Percentiles rank a stretch among this genome's conserved stretches.
Conservation (phyloP, 2,113 vertebrate species). For the Gallinago paraguaiae region DNA sequence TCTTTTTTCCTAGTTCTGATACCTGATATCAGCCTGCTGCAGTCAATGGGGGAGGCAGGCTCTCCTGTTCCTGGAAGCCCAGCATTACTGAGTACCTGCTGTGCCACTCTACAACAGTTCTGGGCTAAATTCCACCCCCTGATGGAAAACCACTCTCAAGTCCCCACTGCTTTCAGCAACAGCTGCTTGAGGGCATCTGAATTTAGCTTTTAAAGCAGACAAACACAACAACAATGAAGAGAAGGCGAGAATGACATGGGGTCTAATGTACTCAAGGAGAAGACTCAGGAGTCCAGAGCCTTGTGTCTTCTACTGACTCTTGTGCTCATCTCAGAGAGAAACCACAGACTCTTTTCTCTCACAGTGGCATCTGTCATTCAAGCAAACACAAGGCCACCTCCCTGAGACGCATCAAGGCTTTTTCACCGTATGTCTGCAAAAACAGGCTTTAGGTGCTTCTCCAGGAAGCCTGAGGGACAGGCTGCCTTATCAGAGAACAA, state of each 20-base stretch:
- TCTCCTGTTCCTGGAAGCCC: background rate
- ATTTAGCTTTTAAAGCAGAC: background rate
- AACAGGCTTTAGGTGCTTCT: background rate
- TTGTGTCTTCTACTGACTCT: background rate
- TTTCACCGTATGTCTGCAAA: background rate
- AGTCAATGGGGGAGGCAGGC: background rate
- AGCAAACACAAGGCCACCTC: background rate
- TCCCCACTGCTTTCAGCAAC: background rate
- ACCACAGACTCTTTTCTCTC: accelerated
- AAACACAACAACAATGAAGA: background rate
- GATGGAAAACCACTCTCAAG: background rate
- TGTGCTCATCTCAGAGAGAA: background rate
- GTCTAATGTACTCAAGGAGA: background rate
- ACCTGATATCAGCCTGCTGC: background rate
- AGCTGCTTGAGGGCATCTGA: background rate
- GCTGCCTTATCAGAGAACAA: background rate
- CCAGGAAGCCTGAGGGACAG: background rate
- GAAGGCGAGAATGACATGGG: background rate
- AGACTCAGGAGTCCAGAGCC: background rate
- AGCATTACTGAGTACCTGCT: background rate
- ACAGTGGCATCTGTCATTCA: background rate
- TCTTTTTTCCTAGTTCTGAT: background rate
- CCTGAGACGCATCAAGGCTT: background rate
- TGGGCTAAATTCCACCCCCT: background rate
- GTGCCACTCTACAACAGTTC: background rate